phyloP scores from a whole-genome alignment of 2,797 vertebrate genomes.

The Sphenopsis melanotis region DNA sequence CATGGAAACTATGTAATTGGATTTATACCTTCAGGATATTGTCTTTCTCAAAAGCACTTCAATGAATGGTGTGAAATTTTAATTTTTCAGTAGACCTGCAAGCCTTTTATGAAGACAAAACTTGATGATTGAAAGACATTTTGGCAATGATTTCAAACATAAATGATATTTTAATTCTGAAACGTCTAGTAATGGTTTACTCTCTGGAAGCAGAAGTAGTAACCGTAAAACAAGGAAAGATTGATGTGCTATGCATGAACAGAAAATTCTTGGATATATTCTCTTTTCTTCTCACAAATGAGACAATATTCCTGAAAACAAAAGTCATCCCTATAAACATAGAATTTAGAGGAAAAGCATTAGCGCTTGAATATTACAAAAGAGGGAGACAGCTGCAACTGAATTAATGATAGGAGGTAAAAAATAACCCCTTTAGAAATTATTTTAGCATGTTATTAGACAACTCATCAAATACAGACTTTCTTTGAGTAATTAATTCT shows the following conservation, averaged over 20 bases:
- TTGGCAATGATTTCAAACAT: slow-evolving; percentile 31
- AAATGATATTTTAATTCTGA: slow-evolving; percentile 24
- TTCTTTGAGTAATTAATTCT: slow-evolving; percentile 16
- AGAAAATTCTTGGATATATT: not conserved
- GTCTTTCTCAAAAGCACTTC: slow-evolving; percentile 28
- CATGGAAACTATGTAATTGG: slow-evolving; percentile 24
- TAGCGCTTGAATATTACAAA: not conserved
- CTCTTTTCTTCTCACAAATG: not conserved
- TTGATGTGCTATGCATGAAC: not conserved
- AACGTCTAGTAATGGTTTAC: not conserved
- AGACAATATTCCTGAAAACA: not conserved
- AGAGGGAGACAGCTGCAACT: not conserved
- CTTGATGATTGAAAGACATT: not conserved
- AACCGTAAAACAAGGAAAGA: slow-evolving; percentile 7
- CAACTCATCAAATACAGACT: not conserved
- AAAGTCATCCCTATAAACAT: not conserved
- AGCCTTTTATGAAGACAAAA: slow-evolving; percentile 22
- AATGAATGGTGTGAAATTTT: slow-evolving; percentile 33
- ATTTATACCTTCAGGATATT: slow-evolving; percentile 33
- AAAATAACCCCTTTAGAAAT: slow-evolving; percentile 16
- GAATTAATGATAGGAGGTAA: slow-evolving; percentile 4
- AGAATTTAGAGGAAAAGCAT: not conserved
- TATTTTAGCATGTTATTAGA: not conserved
- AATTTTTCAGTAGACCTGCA: slow-evolving; percentile 37
- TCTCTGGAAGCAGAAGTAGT: not conserved